Base-by-base conservation (phyloP, 1,140 invertebrate species). In the Bombus superbus region DNA sequence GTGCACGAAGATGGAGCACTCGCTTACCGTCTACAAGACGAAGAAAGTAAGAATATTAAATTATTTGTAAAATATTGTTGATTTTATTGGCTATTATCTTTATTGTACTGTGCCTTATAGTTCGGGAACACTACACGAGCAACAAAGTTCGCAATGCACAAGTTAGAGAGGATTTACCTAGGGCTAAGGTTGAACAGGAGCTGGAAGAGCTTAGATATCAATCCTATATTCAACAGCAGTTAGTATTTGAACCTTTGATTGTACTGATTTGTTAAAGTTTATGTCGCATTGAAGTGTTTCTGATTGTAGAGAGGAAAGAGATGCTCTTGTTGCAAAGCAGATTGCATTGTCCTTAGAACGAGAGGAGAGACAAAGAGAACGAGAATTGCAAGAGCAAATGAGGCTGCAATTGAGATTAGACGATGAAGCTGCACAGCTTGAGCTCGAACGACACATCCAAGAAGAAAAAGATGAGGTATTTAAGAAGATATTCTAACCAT, bases 1-100 rank as follows among this genome's bases (percentile, higher is more conserved):
- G 97, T 99, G 68, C 97, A 98, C 90, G 98, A 99, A 94, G 98
- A 99, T 95, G 97, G 98, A 72, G 98, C 98, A 18, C 94, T 99
- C 88, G 98, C 98, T 11, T 97, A 99, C 94, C 96, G 97, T 82
- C 95, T 99, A 25, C 98, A 99, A 94, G 97, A 98, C 93, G 96
- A 99, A 95, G 98, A 99, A 96, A 98, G 98, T 97, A 96, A 79
- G 53, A 59, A 57, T 80, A 62, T 57, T 44, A 42, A 11, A 57
- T 22, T 47, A 32, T 40, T 59, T n/a, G 5, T 15, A 44, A 25
- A 35, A 69, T 59, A 66, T n/a, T 40, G 22, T 6, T n/a, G 42
- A 3, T 44, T 73, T 44, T 28, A n/a, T 5, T 53, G 68, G 35
- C 40, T 68, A 18, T 69, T 35, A 69, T 10, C n/a, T n/a, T 69